These are phyloP conservation scores for Microchirus variegatus DNA, from an alignment of 2,797 vertebrate species.

Conservation along the genomic window DNA sequence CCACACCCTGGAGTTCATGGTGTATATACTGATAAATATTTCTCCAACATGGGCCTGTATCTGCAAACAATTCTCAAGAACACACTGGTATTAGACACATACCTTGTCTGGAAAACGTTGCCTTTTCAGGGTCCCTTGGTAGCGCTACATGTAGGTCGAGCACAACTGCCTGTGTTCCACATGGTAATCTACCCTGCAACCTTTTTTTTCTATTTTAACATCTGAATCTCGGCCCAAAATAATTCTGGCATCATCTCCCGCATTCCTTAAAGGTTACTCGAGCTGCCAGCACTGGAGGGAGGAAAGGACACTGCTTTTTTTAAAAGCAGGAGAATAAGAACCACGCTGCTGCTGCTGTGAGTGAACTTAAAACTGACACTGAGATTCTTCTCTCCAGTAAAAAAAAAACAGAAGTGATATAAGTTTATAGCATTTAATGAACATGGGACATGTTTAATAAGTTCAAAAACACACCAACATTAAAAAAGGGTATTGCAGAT, in stretches of 20 bases:
- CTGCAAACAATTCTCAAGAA: conserved; percentile 32
- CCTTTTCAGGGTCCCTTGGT: conserved; percentile 52
- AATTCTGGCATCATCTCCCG: conserved; percentile 75
- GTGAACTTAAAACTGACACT: conserved; percentile 14
- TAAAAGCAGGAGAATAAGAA: conserved; percentile 48
- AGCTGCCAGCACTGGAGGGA: conserved; percentile 58
- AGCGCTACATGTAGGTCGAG: conserved; percentile 68
- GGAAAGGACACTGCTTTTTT: conserved; percentile 48
- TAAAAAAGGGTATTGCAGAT: neutral
- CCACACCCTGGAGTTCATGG: conserved; percentile 10
- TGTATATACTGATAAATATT: conserved; percentile 14
- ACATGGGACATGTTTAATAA: neutral
- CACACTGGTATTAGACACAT: conserved; percentile 61
- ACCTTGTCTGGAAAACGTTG: conserved; percentile 69
- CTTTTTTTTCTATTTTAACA: conserved; percentile 81
- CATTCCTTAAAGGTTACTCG: conserved; percentile 74
- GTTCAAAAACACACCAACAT: too few species aligned
- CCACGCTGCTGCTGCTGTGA: conserved; percentile 8
- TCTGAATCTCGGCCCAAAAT: conserved; percentile 77
- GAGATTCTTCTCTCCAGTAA: neutral
- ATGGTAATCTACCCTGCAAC: conserved; percentile 71
- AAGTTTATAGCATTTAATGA: neutral
- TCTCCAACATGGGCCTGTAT: conserved; percentile 17
- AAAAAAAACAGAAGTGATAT: too few species aligned
- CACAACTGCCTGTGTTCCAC: conserved; percentile 63